Conservation (phyloP, 2,888 invertebrate species). For the Andrena fulva region DNA sequence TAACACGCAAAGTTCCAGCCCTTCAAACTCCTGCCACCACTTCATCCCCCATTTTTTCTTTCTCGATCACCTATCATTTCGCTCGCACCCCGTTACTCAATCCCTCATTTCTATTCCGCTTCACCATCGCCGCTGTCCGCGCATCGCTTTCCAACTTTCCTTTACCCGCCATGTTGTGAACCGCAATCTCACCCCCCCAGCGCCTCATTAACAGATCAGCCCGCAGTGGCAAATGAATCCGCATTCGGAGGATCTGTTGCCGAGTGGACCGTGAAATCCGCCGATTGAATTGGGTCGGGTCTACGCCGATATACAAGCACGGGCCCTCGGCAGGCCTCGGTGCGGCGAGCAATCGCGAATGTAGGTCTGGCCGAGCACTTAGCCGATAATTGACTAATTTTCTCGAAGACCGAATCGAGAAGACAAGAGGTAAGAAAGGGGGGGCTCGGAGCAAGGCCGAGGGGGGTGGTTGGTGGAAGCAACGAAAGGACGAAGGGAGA, state of each 20-base stretch:
- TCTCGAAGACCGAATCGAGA: conserved; percentile 80
- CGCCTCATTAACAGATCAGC: too few relatives aligned
- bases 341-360: conserved; percentile 73
- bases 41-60: too few relatives aligned
- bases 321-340: conserved; percentile 41
- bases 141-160: too few relatives aligned
- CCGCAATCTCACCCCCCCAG: too few relatives aligned
- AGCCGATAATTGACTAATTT: conserved; percentile 84
- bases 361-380: conserved; percentile 82
- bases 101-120: too few relatives aligned
- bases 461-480: conserved; percentile 20
- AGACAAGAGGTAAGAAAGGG: conserved; percentile 61
- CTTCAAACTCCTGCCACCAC: background rate
- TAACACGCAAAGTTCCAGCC: background rate
- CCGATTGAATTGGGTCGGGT: conserved; percentile 63
- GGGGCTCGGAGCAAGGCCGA: background rate
- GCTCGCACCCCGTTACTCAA: too few relatives aligned
- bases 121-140: too few relatives aligned
- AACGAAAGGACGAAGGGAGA: conserved; percentile 3
- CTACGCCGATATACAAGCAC: conserved; percentile 54
- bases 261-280: conserved; percentile 10
- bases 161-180: too few relatives aligned
- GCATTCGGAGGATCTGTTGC: background rate
- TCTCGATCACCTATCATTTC: too few relatives aligned
- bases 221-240: too few relatives aligned